These are phyloP conservation scores for Chironomus tepperi DNA, from an alignment of 1,140 invertebrate genomes.

Conservation along the genomic window DNA sequence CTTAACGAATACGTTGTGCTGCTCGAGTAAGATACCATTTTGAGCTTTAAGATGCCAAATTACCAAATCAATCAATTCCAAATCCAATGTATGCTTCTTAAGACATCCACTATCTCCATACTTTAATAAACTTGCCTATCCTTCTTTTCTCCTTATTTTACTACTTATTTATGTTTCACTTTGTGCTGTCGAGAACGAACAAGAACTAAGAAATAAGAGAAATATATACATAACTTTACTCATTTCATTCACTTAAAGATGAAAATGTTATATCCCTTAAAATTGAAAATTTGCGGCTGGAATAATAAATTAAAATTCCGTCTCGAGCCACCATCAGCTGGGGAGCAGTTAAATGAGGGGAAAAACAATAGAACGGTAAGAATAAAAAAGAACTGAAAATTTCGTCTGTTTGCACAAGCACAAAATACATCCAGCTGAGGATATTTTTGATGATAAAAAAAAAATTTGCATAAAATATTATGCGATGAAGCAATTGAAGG, in stretches of 20 bases:
- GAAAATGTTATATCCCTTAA: background rate
- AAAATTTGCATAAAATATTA: constrained; percentile 7
- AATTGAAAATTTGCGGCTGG: constrained; percentile 17
- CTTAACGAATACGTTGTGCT: too few relatives aligned
- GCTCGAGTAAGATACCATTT: too few relatives aligned
- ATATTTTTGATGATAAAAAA: background rate
- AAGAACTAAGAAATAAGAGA: too few relatives aligned
- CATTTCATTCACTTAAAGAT: background rate
- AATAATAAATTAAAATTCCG: constrained; percentile 23
- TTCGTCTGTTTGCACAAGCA: background rate
- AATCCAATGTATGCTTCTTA: too few relatives aligned
- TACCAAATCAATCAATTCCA: too few relatives aligned
- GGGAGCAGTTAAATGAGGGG: background rate
- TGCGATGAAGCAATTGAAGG: background rate
- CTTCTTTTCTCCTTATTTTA: too few relatives aligned
- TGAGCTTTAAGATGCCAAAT: too few relatives aligned
- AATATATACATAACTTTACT: background rate
- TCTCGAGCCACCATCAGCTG: background rate
- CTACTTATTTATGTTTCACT: background rate
- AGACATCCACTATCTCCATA: too few relatives aligned
- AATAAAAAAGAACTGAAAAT: background rate
- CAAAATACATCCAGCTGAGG: background rate
- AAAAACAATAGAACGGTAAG: background rate
- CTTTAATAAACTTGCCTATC: too few relatives aligned
- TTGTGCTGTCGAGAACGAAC: background rate